Conservation (phyloP, 37 sponge, comb jelly and placozoan species). For the Halichondria panicea region DNA sequence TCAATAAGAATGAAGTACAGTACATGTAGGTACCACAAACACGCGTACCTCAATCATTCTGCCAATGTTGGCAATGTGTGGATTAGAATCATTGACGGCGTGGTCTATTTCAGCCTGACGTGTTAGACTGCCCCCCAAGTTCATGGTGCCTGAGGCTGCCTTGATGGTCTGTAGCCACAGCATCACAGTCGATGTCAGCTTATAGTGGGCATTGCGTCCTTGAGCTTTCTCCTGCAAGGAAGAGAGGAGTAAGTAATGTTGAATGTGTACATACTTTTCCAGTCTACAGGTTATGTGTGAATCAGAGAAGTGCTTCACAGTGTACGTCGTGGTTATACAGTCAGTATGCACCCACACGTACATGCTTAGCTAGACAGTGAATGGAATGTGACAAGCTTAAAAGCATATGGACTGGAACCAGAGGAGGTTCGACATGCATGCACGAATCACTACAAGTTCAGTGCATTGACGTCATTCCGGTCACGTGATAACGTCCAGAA, state of each 20-base stretch:
- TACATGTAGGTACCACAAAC: background rate
- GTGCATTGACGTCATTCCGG: background rate
- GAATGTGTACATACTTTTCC: background rate
- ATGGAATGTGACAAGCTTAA: too few species aligned
- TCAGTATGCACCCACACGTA: too few species aligned
- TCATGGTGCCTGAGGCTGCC: conserved; percentile 90
- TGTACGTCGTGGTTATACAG: too few species aligned
- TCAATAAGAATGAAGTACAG: background rate
- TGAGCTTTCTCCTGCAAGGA: conserved; percentile 79
- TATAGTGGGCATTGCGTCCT: conserved; percentile 91
- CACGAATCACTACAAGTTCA: too few species aligned
- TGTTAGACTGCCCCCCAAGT: conserved; percentile 93
- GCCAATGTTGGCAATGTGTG: conserved; percentile 97
- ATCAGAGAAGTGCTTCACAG: too few species aligned
- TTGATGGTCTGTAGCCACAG: conserved; percentile 95
- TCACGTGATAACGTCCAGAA: background rate
- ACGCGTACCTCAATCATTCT: conserved; percentile 87
- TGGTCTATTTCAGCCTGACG: conserved; percentile 82
- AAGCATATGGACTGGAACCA: too few species aligned
- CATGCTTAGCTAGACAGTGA: too few species aligned
- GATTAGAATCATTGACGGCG: conserved; percentile 75
- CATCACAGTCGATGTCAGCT: conserved; percentile 98
- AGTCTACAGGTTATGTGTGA: background rate
- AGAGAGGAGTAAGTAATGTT: background rate
- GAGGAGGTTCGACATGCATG: too few species aligned